Evolutionary conservation across 2,797 vertebrate species (phyloP), one percentile per base, ranked within the genome.

Genomic region (Brachyalestes nurse): DNA sequence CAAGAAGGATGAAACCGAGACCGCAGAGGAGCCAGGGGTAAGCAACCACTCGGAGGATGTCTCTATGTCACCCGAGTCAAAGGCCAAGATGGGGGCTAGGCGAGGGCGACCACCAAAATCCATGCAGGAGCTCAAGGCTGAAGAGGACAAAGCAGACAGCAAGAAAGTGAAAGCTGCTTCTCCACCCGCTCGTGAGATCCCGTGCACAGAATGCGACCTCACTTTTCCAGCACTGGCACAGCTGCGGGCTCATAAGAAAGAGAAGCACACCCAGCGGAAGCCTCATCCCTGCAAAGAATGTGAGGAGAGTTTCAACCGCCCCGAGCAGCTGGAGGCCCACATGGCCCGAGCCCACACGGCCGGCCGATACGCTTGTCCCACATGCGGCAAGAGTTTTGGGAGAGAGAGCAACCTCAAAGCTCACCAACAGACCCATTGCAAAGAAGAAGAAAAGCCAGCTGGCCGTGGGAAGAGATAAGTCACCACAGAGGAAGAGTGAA

Each of bases 351-450:
- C 87, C 17, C 94, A 94, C 17, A 91, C 91, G 0, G 87, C 91
- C 0, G 92, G 92, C 19, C 94, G 94, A 21, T 90, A 95, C 21
- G 81, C 93, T 82, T 96, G 94, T 82, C 86, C 92, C 7, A 91
- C 91, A 49, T 96, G 95, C 0, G 94, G 94, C 51, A 92, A 95
- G 87, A 95, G 94, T 88, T 96, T 95, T 4, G 90, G 94, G 34
- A 91, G 94, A 2, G 94, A 95, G 90, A 93, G 94, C 86, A 95
- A 94, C 65, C 87, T 95, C 75, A 93, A 93, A 86, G 93, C 93
- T 84, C 94, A 95, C 72, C 92, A 92, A 82, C 87, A 87, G 88
- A 93, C 89, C 86, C 94, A 90, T 71, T 93, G 88, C 21, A 92
- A 94, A 81, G 89, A 90, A 64, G 87, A 90, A 70, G 87, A 66